Base-by-base conservation (phyloP, 1,140 invertebrate genomes). In the Heliconius hermathena region DNA sequence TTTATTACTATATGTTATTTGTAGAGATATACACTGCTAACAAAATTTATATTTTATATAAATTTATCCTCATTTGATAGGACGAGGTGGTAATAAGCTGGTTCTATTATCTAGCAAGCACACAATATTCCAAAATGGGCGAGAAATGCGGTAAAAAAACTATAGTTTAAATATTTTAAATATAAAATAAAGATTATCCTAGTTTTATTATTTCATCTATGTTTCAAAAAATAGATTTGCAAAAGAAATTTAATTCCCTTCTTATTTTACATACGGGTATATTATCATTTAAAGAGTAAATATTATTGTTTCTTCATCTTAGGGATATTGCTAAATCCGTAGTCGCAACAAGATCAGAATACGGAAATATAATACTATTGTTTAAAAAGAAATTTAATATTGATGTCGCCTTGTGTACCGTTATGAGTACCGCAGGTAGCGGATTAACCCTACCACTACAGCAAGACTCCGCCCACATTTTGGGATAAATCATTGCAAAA, bases 401-500 rank as follows among this genome's bases (percentile, higher is more conserved):
- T 73, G 26, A 77, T 74, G 73, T 81, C 80, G 54, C 72, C 73
- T 70, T 22, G 72, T 4, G 76, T 82, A 75, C 82, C 82, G 82
- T 83, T 83, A 83, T 33, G 74, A 73, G 71, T 36, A 22, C 71
- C 57, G 49, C 80, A 81, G 80, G 80, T 81, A 81, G 73, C 60
- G 76, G 80, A 74, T 81, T 81, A 78, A 81, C 76, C 76, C 76
- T 78, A 74, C 76, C 80, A 78, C 71, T 49, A 2, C 8, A 18
- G 80, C 60, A n/a, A 29, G 60, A 66, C 60, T 66, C 80, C 76
- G 80, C 80, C 80, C 76, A 77, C 38, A 52, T 54, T 46, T 60
- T 54, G 80, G 60, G 49, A 74, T 36, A 36, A 70, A 52, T 41
- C 72, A 8, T 36, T 36, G 57, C 71, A 71, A 77, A 41, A 71